Base-by-base conservation (phyloP, 1,140 invertebrate genomes). In the Diorhabda carinulata region DNA sequence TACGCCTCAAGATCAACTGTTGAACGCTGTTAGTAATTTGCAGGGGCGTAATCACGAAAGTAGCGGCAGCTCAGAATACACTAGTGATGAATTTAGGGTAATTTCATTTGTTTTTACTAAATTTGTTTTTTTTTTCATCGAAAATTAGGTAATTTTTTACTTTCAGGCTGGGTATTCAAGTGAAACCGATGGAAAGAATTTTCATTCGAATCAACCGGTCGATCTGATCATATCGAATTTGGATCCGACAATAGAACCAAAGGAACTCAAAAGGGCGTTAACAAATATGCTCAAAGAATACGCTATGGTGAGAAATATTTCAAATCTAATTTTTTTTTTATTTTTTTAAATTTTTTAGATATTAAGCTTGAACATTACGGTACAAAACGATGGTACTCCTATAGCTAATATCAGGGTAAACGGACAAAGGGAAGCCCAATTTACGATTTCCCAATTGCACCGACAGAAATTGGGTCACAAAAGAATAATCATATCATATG, bases 401-500 rank as follows among this genome's bases (percentile, higher is more conserved):
- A 84, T 88, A 8, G 91, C 89, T 5, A 84, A 84, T 61, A 84
- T 93, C 0, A 88, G 87, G 81, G 88, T 93, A 4, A 84, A 86
- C 5, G 85, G 81, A 66, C 77, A 79, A 61, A 76, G 79, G 41
- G 91, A 93, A 72, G 93, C 92, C 8, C 90, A 94, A 74, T 91
- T 89, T 77, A 90, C 91, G 6, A 94, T 95, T 66, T 92, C 92
- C 3, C 90, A 92, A 77, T 84, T 95, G 45, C 93, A 95, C 76
- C 85, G 91, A 42, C 88, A 89, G 69, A 92, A 92, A 83, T 86
- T 95, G 73, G 93, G 93, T 6, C 90, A 89, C 73, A 94, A 93
- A 75, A 83, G 92, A 64, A 93, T 95, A 69, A 82, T 91, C 61
- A 93, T 95, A 64, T 88, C 91, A 2, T 89, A 93, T 76, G 87